A percentile compares a stretch with the other conserved stretches of the same genome.
Evolutionary conservation across 2,888 invertebrate genomes (phyloP).

Genomic region (Drosophila affinis): DNA sequence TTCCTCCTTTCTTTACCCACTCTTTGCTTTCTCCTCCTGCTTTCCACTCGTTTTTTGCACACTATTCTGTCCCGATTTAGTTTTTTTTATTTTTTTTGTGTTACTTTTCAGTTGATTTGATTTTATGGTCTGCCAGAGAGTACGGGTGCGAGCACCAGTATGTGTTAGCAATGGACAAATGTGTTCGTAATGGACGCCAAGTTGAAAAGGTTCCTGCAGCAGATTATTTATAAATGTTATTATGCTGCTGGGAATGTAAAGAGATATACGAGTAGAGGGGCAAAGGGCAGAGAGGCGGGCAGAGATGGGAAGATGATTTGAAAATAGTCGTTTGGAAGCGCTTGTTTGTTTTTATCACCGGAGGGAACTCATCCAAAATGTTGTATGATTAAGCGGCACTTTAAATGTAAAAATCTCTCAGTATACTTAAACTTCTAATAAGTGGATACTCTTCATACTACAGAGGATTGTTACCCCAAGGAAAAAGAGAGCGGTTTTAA

Average conservation of each 20-base stretch:
- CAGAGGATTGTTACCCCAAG: too few relatives aligned
- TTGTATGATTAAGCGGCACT: not conserved
- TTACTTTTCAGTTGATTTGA: conserved; percentile 45
- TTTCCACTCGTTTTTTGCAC: too few relatives aligned
- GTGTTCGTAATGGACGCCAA: conserved; percentile 44
- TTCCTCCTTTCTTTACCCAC: conserved; percentile 52
- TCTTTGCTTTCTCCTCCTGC: too few relatives aligned
- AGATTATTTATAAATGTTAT: conserved; percentile 46
- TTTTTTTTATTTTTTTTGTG: conserved; percentile 17
- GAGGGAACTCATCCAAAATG: not conserved
- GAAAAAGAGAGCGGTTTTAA: too few relatives aligned
- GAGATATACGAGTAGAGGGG: conserved; percentile 9
- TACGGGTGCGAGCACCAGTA: not conserved
- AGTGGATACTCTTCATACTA: too few relatives aligned
- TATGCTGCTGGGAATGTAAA: conserved; percentile 36
- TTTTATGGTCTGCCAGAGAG: conserved; percentile 42
- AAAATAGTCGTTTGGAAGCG: conserved; percentile 10
- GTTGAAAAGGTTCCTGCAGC: conserved; percentile 44
- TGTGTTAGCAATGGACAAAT: conserved; percentile 25
- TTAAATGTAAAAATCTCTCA: not conserved
- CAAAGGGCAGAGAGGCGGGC: not conserved
- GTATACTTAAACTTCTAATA: too few relatives aligned
- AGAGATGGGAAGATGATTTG: conserved; percentile 20
- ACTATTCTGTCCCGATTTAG: too few relatives aligned
- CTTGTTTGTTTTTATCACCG: not conserved